These are phyloP conservation scores for Caenorhabditis remanei DNA, from an alignment of 1,140 invertebrate species.

Conservation along the genomic window DNA sequence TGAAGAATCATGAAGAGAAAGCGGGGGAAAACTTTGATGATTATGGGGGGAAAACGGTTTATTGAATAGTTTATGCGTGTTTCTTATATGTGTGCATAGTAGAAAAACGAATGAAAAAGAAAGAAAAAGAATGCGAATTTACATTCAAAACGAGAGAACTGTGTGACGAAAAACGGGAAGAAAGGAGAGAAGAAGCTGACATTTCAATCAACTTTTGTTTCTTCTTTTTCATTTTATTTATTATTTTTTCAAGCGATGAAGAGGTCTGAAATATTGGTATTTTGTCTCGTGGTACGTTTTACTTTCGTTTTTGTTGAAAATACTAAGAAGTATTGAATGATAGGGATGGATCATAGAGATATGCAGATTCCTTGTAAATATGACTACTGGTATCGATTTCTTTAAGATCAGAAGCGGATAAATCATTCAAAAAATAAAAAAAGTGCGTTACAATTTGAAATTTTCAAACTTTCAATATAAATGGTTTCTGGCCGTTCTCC, in stretches of 20 bases:
- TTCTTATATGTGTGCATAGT: constrained; percentile 12
- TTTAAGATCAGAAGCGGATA: too few relatives aligned
- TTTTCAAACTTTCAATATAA: too few relatives aligned
- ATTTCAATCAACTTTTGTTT: neutral
- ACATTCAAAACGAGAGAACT: neutral
- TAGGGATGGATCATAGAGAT: too few relatives aligned
- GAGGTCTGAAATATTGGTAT: neutral
- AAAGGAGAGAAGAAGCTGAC: neutral
- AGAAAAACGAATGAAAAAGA: neutral
- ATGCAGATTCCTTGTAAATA: too few relatives aligned
- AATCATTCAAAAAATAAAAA: too few relatives aligned
- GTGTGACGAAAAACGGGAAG: neutral
- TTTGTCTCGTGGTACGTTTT: neutral
- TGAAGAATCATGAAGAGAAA: constrained; percentile 16
- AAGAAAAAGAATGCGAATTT: neutral
- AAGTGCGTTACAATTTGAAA: too few relatives aligned
- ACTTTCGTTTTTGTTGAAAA: neutral
- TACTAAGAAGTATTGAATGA: too few relatives aligned
- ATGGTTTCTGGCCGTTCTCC: too few relatives aligned
- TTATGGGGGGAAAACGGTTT: constrained; percentile 30
- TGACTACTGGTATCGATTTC: too few relatives aligned
- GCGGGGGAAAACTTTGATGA: neutral
- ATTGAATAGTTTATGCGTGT: neutral
- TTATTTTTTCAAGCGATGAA: neutral
- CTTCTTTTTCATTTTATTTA: neutral